A percentile compares a stretch with the other conserved stretches of the same genome.
phyloP scores from a whole-genome alignment of 2,888 invertebrate genomes.

The Lobophora halterata region DNA sequence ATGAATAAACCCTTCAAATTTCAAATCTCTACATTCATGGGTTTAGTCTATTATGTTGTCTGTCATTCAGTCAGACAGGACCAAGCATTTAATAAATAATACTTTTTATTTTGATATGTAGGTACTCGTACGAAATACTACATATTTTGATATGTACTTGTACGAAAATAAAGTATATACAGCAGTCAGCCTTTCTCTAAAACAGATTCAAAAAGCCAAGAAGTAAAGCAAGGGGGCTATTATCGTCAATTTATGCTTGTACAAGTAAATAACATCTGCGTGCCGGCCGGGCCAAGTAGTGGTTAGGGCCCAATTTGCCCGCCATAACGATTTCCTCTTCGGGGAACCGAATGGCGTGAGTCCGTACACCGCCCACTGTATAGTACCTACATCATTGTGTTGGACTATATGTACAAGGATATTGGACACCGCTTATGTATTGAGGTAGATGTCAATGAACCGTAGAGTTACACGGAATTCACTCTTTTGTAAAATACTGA shows the following conservation, averaged over 20 bases:
- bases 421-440: conserved; percentile 14
- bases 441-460: conserved; percentile 25
- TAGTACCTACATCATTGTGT: no score
- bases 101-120: no score
- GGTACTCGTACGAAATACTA: no score
- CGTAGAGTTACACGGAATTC: no score
- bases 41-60: no score
- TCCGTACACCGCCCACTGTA: conserved; percentile 62
- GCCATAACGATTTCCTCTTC: conserved; percentile 79
- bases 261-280: conserved; percentile 67
- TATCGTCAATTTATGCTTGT: conserved; percentile 48
- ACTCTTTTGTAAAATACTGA: no score
- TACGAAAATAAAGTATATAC: conserved; percentile 7
- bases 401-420: conserved; percentile 23
- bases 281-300: conserved; percentile 60
- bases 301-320: conserved; percentile 78
- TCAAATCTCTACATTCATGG: no score
- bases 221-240: conserved; percentile 34
- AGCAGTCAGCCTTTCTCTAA: conserved; percentile 21
- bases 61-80: no score
- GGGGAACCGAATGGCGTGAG: conserved; percentile 78
- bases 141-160: conserved; percentile 6
- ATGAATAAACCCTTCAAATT: no score
- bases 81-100: no score
- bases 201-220: conserved; percentile 28